phyloP scores from a whole-genome alignment of 2,888 invertebrate species.

The Eupsilia transversa region DNA sequence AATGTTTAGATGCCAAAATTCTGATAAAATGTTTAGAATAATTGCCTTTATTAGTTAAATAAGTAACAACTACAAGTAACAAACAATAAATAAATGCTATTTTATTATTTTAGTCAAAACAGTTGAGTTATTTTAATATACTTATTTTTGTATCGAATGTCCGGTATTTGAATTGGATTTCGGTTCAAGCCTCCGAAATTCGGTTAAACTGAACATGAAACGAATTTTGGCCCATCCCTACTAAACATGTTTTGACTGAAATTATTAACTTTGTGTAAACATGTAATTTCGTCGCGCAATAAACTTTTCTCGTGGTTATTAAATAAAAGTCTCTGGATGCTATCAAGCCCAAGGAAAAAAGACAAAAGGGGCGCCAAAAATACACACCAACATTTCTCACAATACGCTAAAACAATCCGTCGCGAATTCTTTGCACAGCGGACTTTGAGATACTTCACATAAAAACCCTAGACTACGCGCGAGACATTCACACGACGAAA shows the following conservation, averaged over 20 bases:
- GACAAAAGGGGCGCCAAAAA: constrained; percentile 66
- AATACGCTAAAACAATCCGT: constrained; percentile 73
- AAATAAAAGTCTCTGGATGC: constrained; percentile 42
- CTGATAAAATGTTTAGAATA: neutral
- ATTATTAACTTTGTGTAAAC: constrained; percentile 24
- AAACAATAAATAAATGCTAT: neutral
- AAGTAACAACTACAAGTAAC: neutral
- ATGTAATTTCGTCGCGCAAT: constrained; percentile 10
- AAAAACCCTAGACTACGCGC: constrained; percentile 86
- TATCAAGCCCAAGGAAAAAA: constrained; percentile 65
- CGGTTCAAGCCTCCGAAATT: no score
- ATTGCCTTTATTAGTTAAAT: neutral
- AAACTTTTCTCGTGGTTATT: constrained; percentile 21
- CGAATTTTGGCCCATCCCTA: neutral
- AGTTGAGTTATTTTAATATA: neutral
- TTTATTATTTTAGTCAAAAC: neutral
- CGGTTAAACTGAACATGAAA: neutral
- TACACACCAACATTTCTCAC: constrained; percentile 70
- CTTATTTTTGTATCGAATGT: no score
- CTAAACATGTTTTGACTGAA: constrained; percentile 7
- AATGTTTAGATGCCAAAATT: neutral
- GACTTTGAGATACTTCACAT: constrained; percentile 84
- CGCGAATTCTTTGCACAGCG: constrained; percentile 77
- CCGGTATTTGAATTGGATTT: no score
- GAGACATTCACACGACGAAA: constrained; percentile 83